phyloP scores from a whole-genome alignment of 2,797 vertebrate genomes.

The Netta rufina region DNA sequence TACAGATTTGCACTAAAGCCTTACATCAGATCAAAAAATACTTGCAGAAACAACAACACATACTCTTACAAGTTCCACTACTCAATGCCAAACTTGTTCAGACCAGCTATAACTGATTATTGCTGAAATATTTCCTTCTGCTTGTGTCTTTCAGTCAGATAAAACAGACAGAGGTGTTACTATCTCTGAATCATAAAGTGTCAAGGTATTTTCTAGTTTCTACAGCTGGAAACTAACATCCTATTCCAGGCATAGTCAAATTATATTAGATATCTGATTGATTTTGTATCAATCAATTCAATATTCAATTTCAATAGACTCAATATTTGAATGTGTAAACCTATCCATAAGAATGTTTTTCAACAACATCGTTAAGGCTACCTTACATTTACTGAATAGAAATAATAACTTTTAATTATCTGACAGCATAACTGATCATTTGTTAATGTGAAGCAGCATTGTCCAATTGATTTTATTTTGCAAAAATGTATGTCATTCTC shows the following conservation, averaged over 20 bases:
- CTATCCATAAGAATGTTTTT: not conserved
- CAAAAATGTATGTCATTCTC: not conserved
- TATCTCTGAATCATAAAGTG: not conserved
- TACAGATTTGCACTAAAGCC: not conserved
- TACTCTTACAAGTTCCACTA: not conserved
- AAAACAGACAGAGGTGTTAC: not conserved
- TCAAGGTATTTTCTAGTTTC: not conserved
- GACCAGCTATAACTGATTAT: not conserved
- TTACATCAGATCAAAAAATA: rapidly evolving
- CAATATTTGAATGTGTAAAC: not conserved
- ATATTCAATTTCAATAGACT: not conserved
- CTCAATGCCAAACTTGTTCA: not conserved
- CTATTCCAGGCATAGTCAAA: not conserved
- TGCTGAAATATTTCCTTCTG: not conserved
- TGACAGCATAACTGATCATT: not conserved
- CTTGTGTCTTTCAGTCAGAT: not conserved
- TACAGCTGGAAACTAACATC: not conserved
- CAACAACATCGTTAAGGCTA: not conserved
- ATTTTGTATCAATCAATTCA: not conserved
- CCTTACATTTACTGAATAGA: not conserved
- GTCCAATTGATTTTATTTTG: slow-evolving; percentile 39
- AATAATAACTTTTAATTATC: not conserved
- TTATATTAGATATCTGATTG: not conserved
- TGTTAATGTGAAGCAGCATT: not conserved
- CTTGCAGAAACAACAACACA: not conserved